These are phyloP conservation scores for Trachymyrmex septentrionalis DNA, from an alignment of 1,140 invertebrate genomes.

Conservation along the genomic window DNA sequence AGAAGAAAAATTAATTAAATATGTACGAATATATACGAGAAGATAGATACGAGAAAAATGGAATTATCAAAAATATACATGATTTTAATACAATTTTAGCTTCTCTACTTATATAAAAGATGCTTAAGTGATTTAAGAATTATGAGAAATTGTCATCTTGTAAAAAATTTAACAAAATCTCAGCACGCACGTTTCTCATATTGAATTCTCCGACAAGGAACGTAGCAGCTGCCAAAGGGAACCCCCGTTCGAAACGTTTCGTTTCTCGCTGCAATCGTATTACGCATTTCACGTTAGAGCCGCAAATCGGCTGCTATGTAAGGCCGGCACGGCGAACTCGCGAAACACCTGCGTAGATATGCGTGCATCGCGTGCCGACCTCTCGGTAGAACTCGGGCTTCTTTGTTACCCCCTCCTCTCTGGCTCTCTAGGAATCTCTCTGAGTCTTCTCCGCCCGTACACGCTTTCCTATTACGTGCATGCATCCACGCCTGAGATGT, in stretches of 20 bases:
- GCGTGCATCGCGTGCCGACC: conserved; percentile 60
- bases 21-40: not conserved
- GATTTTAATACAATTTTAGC: not conserved
- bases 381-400: conserved; percentile 40
- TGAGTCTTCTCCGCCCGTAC: not conserved
- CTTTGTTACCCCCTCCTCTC: conserved; percentile 38
- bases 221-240: not conserved
- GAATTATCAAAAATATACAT: not conserved
- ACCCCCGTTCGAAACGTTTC: conserved; percentile 6
- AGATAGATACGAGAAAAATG: not conserved
- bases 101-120: not conserved
- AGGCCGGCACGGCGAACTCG: conserved; percentile 56
- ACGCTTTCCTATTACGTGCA: conserved; percentile 48
- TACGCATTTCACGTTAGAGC: conserved; percentile 37
- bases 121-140: not conserved
- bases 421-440: conserved; percentile 53
- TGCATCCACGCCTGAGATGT: conserved; percentile 43
- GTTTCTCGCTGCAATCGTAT: conserved; percentile 33
- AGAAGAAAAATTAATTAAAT: conserved; percentile 8
- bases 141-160: not conserved
- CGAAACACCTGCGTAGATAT: conserved; percentile 62
- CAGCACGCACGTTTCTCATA: not conserved
- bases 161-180: conserved; percentile 15
- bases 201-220: not conserved
- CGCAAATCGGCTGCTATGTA: conserved; percentile 48